A percentile compares a stretch with the other conserved stretches of the same genome.
These are phyloP conservation scores for Yponomeuta plumbellus DNA, from an alignment of 2,888 invertebrate genomes.

Conservation along the genomic window DNA sequence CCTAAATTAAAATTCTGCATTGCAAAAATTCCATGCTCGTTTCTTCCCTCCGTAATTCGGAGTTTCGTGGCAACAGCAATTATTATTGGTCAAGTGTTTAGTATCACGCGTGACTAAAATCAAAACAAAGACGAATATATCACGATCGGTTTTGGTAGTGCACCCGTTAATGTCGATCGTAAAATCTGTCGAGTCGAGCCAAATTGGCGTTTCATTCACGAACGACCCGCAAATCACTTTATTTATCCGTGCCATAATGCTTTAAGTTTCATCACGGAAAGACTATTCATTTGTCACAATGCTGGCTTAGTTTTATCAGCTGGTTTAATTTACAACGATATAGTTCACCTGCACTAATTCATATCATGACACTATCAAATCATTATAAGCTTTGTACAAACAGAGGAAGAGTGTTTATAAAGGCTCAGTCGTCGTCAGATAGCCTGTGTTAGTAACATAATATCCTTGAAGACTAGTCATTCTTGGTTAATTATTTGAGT, in stretches of 20 bases:
- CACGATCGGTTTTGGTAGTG: constrained; percentile 49
- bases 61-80: neutral
- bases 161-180: constrained; percentile 44
- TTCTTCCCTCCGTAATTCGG: neutral
- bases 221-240: constrained; percentile 35
- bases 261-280: neutral
- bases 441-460: constrained; percentile 50
- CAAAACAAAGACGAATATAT: constrained; percentile 54
- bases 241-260: neutral
- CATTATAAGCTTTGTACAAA: constrained; percentile 40
- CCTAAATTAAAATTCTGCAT: constrained; percentile 4
- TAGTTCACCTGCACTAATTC: constrained; percentile 13
- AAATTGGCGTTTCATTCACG: constrained; percentile 39
- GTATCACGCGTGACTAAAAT: constrained; percentile 54
- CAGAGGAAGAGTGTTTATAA: constrained; percentile 33
- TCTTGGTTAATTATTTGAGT: constrained; percentile 46
- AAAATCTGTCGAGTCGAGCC: constrained; percentile 39
- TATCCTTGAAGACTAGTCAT: constrained; percentile 53
- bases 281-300: constrained; percentile 19
- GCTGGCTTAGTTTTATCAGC: constrained; percentile 4
- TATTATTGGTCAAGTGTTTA: constrained; percentile 20
- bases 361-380: constrained; percentile 41
- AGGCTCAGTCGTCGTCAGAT: constrained; percentile 29
- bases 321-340: constrained; percentile 5
- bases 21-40: constrained; percentile 1